Conservation (phyloP, 2,797 vertebrate genomes). For the Myotis daubentonii region DNA sequence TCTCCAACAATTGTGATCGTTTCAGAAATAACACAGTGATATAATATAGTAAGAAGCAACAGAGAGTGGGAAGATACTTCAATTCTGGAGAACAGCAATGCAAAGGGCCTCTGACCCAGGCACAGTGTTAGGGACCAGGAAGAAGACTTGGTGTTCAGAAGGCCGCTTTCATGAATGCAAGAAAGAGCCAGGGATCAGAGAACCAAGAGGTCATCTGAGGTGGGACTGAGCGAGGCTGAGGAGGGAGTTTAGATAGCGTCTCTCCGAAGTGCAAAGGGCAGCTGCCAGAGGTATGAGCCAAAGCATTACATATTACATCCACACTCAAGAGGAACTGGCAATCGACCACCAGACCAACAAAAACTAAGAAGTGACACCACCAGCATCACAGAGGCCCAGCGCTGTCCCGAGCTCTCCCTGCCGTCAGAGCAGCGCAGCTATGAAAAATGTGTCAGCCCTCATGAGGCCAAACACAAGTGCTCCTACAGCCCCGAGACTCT, state of each 20-base stretch:
- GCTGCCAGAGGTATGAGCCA: not conserved
- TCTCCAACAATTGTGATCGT: not conserved
- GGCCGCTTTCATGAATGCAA: not conserved
- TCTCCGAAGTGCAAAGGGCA: not conserved
- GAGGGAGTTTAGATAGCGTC: too few species aligned
- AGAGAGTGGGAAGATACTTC: not conserved
- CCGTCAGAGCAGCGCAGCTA: not conserved
- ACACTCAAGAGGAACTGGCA: not conserved
- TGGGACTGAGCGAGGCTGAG: not conserved
- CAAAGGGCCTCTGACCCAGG: not conserved
- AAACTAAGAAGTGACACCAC: not conserved
- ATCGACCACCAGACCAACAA: not conserved
- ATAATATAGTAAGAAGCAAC: rapidly evolving
- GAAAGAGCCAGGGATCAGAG: not conserved
- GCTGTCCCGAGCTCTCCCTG: not conserved
- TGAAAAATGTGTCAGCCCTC: rapidly evolving
- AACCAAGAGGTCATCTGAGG: not conserved
- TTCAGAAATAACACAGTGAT: not conserved
- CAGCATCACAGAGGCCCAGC: not conserved
- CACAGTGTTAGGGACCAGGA: not conserved
- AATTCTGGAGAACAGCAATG: not conserved
- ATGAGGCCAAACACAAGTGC: rapidly evolving
- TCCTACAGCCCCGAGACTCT: too few species aligned
- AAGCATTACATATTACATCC: rapidly evolving
- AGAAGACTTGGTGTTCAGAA: not conserved